Evolutionary conservation across 2,797 vertebrate species (phyloP), one percentile per base, ranked within the genome.

Genomic region (Anniella stebbinsi): DNA sequence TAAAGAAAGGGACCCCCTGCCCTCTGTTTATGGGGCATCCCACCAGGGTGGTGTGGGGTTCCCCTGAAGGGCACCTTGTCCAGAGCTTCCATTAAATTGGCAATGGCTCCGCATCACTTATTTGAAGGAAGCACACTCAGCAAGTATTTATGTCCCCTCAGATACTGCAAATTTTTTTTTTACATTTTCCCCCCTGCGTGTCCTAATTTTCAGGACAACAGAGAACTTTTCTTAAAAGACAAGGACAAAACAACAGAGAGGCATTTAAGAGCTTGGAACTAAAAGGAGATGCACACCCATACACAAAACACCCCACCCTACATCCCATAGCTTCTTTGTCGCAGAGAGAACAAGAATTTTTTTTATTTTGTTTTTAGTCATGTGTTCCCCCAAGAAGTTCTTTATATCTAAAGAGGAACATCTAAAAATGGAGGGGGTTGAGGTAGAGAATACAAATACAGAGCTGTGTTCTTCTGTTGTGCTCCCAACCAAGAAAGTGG

Each of bases 401-500:
- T 90, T 70, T 33, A n/a, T 66, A 41, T 69, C 73, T 0, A 36
- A 88, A 88, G 73, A 57, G 0, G 8, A 80, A 36, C 76, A 82
- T 76, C 54, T 83, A 33, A 69, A 30, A 51, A 25, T 8, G 30
- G 76, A n/a, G 45, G 11, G 17, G 63, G 9, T 30, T 2, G 33
- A 3, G 17, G 10, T 2, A 41, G 66, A 73, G 2, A 28, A 36
- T 7, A 2, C 21, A 21, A 30, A 12, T 17, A 51, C 38, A 87
- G 57, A 48, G 41, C 18, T 73, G 15, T 36, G 48, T 60, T 33
- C 70, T 1, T 1, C 28, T 75, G 36, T 60, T 86, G 48, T 76
- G 2, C 11, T 89, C 18, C 85, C 93, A 75, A 69, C 21, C 1
- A n/a, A 91, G 51, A 67, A 90, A 80, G 18, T 18, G 90, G 63